phyloP scores from a whole-genome alignment of 2,113 vertebrate species.

The Apistogramma diplotaenia region DNA sequence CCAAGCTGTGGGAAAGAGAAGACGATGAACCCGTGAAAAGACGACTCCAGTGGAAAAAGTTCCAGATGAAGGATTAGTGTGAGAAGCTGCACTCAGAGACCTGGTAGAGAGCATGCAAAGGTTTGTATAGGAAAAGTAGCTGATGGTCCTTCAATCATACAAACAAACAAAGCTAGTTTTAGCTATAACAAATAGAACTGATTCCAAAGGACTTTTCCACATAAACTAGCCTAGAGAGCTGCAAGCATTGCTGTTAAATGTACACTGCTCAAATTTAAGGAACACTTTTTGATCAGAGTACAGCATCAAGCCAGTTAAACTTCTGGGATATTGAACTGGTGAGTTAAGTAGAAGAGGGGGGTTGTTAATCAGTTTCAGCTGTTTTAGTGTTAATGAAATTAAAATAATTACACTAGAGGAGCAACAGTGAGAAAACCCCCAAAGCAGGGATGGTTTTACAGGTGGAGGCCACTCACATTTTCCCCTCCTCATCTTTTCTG shows the following conservation, averaged over 20 bases:
- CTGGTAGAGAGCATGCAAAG: neutral
- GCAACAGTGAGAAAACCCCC: no score
- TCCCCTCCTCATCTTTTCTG: no score
- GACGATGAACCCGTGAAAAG: conserved; percentile 6
- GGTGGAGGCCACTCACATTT: no score
- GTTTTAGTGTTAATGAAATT: no score
- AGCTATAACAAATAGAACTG: neutral
- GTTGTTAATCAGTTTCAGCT: no score
- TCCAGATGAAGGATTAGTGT: conserved; percentile 6
- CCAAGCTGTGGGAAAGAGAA: conserved; percentile 38
- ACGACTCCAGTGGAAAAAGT: neutral
- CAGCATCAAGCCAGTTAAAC: no score
- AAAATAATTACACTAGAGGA: no score
- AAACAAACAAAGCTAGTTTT: neutral
- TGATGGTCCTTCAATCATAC: neutral
- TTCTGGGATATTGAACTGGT: no score
- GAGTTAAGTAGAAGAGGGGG: no score
- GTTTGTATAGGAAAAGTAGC: neutral
- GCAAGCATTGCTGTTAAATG: neutral
- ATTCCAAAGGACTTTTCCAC: neutral
- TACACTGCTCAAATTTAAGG: neutral
- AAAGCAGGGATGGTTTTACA: no score
- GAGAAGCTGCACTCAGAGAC: neutral
- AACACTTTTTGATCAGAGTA: no score
- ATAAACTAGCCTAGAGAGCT: neutral